Evolutionary conservation across 1,140 invertebrate species (phyloP).

Genomic region (Drosophila obscura): DNA sequence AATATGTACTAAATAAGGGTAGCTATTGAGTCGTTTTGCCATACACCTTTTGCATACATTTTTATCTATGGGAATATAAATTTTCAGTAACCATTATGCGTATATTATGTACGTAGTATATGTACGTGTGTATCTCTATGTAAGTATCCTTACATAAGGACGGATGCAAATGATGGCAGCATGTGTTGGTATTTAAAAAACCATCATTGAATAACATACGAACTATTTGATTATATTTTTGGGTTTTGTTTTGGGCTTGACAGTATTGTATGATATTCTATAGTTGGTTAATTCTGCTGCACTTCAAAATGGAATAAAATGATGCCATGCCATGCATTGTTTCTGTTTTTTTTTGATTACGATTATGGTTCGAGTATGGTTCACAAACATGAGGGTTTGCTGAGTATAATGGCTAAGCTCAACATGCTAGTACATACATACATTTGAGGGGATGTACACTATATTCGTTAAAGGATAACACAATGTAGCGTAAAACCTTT

Average conservation of each 20-base stretch:
- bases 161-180: conserved; percentile 31
- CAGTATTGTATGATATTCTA: conserved; percentile 52
- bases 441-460: too few relatives aligned
- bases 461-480: conserved; percentile 62
- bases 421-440: conserved; percentile 33
- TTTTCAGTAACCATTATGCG: conserved; percentile 50
- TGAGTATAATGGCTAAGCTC: conserved; percentile 63
- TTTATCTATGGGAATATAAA: conserved; percentile 54
- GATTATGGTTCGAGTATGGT: conserved; percentile 21
- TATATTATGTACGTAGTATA: conserved; percentile 46
- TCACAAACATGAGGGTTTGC: conserved; percentile 53
- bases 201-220: conserved; percentile 56
- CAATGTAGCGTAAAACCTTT: conserved; percentile 66
- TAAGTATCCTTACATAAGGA: conserved; percentile 60
- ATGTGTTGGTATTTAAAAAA: conserved; percentile 59
- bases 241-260: conserved; percentile 2
- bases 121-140: conserved; percentile 43
- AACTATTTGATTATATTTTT: conserved; percentile 33
- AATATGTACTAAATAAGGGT: too few relatives aligned
- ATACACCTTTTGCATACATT: conserved; percentile 54
- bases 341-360: conserved; percentile 25
- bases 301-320: conserved; percentile 51
- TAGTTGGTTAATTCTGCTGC: conserved; percentile 44
- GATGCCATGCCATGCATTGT: conserved; percentile 15
- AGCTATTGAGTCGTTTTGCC: conserved; percentile 16